A percentile compares a stretch with the other conserved stretches of the same genome.
Conservation (phyloP, 2,113 vertebrate species). For the Brienomyrus longianalis region DNA sequence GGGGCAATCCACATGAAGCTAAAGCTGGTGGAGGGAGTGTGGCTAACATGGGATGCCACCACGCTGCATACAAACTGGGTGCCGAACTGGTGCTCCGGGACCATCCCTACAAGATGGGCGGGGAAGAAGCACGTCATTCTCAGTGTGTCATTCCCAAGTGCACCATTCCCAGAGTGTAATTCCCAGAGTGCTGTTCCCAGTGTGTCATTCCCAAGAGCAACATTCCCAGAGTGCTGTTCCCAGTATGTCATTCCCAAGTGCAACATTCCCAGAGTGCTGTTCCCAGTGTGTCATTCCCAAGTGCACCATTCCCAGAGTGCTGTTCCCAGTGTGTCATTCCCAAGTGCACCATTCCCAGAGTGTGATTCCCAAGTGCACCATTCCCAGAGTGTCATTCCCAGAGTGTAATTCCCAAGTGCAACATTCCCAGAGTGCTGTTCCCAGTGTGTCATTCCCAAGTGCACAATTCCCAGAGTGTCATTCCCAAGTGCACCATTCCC, state of each 20-base stretch:
- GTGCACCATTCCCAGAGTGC: background rate
- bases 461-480: background rate
- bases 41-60: slow-evolving; percentile 93
- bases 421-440: background rate
- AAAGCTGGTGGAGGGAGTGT: slow-evolving; percentile 86
- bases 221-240: background rate
- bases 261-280: background rate
- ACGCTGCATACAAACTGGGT: slow-evolving; percentile 98
- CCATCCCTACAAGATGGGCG: slow-evolving; percentile 64
- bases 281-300: background rate
- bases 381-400: background rate
- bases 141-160: background rate
- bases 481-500: background rate
- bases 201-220: no score
- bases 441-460: background rate
- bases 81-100: slow-evolving; percentile 88
- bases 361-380: background rate
- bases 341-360: background rate
- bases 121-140: background rate
- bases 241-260: background rate
- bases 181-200: background rate
- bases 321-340: no score
- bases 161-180: background rate
- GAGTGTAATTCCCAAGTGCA: background rate
- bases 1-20: slow-evolving; percentile 98